Percentiles rank a stretch among this genome's conserved stretches.
Evolutionary conservation across 2,888 invertebrate species (phyloP).

Genomic region (Meghimatium bilineatum): DNA sequence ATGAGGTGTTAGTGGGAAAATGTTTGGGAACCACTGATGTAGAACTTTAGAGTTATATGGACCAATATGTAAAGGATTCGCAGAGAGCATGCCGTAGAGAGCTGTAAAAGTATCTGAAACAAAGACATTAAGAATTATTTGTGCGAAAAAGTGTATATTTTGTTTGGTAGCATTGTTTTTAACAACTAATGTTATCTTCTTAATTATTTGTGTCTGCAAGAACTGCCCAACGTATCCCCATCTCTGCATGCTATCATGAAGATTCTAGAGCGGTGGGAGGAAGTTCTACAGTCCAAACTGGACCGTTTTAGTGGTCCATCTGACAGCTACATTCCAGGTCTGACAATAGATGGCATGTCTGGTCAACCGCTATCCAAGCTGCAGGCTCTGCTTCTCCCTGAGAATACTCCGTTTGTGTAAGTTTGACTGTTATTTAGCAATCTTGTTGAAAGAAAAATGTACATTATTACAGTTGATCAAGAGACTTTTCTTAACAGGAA

Average conservation of each 20-base stretch:
- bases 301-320: slow-evolving; percentile 88
- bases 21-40: too few relatives aligned
- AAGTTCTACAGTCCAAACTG: slow-evolving; percentile 83
- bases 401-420: slow-evolving; percentile 94
- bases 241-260: slow-evolving; percentile 92
- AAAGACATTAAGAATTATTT: not conserved
- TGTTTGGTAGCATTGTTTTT: not conserved
- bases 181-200: not conserved
- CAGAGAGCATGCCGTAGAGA: too few relatives aligned
- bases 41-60: too few relatives aligned
- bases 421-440: slow-evolving; percentile 56
- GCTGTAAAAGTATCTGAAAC: too few relatives aligned
- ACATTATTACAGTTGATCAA: too few relatives aligned
- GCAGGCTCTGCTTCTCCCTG: slow-evolving; percentile 91
- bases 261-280: slow-evolving; percentile 92
- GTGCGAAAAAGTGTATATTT: not conserved
- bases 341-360: slow-evolving; percentile 82
- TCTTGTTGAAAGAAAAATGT: too few relatives aligned
- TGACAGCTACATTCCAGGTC: slow-evolving; percentile 91
- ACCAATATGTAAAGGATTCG: too few relatives aligned
- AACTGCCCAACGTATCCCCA: slow-evolving; percentile 95
- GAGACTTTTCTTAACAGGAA: too few relatives aligned
- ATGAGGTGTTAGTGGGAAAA: too few relatives aligned
- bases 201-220: slow-evolving; percentile 78
- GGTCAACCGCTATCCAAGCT: slow-evolving; percentile 93